Evolutionary conservation across 2,113 vertebrate genomes (phyloP).

Genomic region (Lagopus muta): DNA sequence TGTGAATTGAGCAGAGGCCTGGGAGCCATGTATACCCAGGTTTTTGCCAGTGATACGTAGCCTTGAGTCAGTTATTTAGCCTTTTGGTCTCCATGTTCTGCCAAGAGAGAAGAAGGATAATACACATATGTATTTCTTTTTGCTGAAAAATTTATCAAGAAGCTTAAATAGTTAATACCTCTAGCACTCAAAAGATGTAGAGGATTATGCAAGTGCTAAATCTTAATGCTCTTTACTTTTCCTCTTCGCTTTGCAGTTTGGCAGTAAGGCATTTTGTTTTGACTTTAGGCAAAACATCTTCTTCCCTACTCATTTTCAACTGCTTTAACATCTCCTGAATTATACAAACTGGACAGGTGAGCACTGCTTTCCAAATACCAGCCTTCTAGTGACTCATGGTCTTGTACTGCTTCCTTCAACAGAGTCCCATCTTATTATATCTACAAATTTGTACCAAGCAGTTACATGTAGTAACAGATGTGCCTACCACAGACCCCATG

Average conservation of each 20-base stretch:
- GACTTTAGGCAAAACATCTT: background rate
- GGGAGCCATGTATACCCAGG: background rate
- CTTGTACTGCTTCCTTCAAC: background rate
- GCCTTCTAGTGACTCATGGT: background rate
- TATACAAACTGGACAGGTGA: background rate
- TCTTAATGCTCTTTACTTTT: background rate
- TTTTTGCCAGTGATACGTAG: background rate
- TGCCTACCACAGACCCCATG: background rate
- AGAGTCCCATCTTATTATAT: background rate
- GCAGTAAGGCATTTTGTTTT: background rate
- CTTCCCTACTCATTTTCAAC: background rate
- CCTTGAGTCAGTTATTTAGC: background rate
- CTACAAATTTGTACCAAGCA: background rate
- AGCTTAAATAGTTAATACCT: slow-evolving; percentile 22
- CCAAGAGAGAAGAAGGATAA: background rate
- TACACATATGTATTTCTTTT: background rate
- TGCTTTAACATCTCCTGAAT: slow-evolving; percentile 3
- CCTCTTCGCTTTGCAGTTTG: background rate
- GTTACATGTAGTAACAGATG: background rate
- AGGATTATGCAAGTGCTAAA: background rate
- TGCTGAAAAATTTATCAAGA: background rate
- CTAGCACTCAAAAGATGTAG: background rate
- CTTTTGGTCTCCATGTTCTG: background rate
- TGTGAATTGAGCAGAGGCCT: background rate
- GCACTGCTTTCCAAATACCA: background rate